phyloP scores from a whole-genome alignment of 1,140 invertebrate genomes.

The Orius laevigatus region DNA sequence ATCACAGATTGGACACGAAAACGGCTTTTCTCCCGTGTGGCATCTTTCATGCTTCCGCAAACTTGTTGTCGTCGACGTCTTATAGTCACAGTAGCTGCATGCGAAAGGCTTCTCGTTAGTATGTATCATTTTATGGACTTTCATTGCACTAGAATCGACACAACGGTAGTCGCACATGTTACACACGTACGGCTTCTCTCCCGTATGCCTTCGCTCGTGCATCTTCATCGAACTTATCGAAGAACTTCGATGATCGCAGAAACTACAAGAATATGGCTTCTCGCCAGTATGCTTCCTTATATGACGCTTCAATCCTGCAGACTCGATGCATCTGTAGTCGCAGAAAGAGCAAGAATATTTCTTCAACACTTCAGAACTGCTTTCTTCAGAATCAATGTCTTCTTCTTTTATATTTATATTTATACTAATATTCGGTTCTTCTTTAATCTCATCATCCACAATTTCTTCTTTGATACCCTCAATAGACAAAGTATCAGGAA shows the following conservation, averaged over 20 bases:
- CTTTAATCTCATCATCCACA: too few species aligned
- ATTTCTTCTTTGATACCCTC: too few species aligned
- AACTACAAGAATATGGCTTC: background rate
- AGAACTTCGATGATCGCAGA: too few species aligned
- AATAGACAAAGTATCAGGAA: too few species aligned
- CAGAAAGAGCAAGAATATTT: background rate
- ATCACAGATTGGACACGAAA: slow-evolving; percentile 39
- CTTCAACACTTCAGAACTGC: background rate
- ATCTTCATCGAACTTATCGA: slow-evolving; percentile 13
- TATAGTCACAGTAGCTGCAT: slow-evolving; percentile 20
- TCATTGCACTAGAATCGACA: background rate
- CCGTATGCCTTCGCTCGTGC: slow-evolving; percentile 20
- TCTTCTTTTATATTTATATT: too few species aligned
- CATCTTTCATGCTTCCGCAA: slow-evolving; percentile 41
- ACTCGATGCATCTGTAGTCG: background rate
- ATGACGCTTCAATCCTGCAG: background rate
- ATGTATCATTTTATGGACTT: slow-evolving; percentile 7
- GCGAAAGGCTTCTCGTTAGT: slow-evolving; percentile 7
- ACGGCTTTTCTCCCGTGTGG: slow-evolving; percentile 55
- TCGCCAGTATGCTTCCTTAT: background rate
- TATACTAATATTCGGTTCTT: too few species aligned
- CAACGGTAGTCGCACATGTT: background rate
- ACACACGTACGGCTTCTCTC: slow-evolving; percentile 21
- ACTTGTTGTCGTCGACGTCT: slow-evolving; percentile 14
- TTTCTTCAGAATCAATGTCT: too few species aligned